Evolutionary conservation across 2,797 vertebrate species (phyloP).

Genomic region (Enteromius mattozi): DNA sequence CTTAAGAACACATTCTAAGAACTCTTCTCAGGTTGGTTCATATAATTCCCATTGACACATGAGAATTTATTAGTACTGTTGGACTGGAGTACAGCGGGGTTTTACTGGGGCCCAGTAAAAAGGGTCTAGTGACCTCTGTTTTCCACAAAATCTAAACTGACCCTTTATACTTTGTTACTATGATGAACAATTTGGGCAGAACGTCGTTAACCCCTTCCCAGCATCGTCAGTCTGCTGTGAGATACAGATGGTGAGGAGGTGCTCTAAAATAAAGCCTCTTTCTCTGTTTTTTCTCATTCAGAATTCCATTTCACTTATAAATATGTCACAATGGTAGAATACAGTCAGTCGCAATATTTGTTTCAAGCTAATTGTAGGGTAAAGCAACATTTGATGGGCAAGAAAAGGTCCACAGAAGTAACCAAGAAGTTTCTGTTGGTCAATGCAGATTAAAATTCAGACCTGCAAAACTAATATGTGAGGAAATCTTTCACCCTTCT

Average conservation of each 20-base stretch:
- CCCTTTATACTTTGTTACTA: background rate
- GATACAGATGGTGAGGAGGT: background rate
- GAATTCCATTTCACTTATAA: background rate
- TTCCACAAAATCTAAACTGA: background rate
- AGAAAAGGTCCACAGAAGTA: background rate
- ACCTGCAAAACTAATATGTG: background rate
- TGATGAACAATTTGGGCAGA: background rate
- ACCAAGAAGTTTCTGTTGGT: background rate
- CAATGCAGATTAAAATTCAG: background rate
- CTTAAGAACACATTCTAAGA: too few relatives aligned
- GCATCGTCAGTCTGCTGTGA: background rate
- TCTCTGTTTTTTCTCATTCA: background rate
- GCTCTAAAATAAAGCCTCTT: too few relatives aligned
- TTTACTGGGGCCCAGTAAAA: background rate
- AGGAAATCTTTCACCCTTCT: background rate
- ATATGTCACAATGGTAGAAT: background rate
- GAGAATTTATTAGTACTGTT: background rate
- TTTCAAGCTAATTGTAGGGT: too few relatives aligned
- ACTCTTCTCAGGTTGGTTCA: too few relatives aligned
- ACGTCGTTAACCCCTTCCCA: background rate
- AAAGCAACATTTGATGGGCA: too few relatives aligned
- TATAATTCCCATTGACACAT: too few relatives aligned
- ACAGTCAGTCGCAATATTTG: background rate
- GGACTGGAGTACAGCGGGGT: background rate
- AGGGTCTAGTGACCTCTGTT: background rate